phyloP scores from a whole-genome alignment of 1,140 invertebrate genomes.

The Trialeurodes vaporariorum region DNA sequence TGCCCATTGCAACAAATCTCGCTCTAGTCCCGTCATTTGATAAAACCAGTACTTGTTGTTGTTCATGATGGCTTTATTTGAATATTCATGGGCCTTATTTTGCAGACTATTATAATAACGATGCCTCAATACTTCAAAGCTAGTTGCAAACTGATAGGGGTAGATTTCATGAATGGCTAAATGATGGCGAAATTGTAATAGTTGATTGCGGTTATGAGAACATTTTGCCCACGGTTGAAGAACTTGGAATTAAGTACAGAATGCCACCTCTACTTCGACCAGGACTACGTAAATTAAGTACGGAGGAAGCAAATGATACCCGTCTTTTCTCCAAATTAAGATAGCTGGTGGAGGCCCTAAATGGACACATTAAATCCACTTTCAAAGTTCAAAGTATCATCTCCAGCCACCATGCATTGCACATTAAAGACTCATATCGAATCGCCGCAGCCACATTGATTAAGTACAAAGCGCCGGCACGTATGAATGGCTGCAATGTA shows the following conservation, averaged over 20 bases:
- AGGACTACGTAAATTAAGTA: not conserved
- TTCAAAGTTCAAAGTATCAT: no score
- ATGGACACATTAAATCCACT: not conserved
- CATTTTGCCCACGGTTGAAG: not conserved
- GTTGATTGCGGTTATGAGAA: not conserved
- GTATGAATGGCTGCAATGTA: no score
- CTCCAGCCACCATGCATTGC: no score
- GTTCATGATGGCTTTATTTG: not conserved
- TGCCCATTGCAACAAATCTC: no score
- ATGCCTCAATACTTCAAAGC: not conserved
- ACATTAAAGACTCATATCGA: no score
- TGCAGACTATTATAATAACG: not conserved
- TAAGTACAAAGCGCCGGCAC: no score
- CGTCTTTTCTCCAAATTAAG: not conserved
- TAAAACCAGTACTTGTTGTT: not conserved
- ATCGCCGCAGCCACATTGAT: no score
- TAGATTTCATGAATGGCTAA: not conserved
- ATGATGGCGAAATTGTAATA: not conserved
- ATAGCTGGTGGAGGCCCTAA: not conserved
- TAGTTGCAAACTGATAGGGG: not conserved
- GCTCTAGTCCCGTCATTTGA: not conserved
- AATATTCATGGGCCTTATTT: not conserved
- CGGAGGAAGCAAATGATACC: not conserved
- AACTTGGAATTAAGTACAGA: not conserved
- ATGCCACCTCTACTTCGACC: not conserved